phyloP scores from a whole-genome alignment of 2,888 invertebrate genomes.

The Dione vanillae region DNA sequence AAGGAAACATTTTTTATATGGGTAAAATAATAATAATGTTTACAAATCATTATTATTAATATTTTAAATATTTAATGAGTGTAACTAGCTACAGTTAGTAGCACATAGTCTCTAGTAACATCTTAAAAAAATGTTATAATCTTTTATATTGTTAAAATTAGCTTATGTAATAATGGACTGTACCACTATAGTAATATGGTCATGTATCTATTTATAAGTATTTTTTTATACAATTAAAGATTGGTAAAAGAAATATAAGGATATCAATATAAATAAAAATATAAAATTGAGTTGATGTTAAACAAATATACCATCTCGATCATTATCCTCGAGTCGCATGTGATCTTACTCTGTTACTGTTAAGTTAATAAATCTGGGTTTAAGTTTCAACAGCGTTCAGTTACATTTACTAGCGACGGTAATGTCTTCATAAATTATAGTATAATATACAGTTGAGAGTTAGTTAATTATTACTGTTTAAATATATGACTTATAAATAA shows the following conservation, averaged over 20 bases:
- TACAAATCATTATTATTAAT: too few relatives aligned
- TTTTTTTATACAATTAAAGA: too few relatives aligned
- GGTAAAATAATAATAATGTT: too few relatives aligned
- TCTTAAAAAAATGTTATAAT: not conserved
- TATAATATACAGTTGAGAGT: not conserved
- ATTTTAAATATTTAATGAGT: too few relatives aligned
- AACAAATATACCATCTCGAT: not conserved
- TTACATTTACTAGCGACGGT: conserved; percentile 15
- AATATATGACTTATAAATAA: not conserved
- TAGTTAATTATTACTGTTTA: not conserved
- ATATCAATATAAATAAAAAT: not conserved
- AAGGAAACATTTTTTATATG: too few relatives aligned
- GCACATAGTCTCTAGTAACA: not conserved
- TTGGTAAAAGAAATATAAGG: too few relatives aligned
- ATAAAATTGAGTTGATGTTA: not conserved
- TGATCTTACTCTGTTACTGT: not conserved
- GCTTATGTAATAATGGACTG: too few relatives aligned
- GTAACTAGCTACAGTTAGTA: not conserved
- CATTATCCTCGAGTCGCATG: not conserved
- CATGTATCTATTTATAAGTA: too few relatives aligned
- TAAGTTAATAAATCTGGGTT: conserved; percentile 13
- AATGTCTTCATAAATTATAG: conserved; percentile 3
- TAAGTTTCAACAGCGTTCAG: conserved; percentile 7
- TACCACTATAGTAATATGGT: too few relatives aligned
- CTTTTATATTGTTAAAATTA: too few relatives aligned